A percentile compares a stretch with the other conserved stretches of the same genome.
These are phyloP conservation scores for Bilobella aurantiaca DNA, from an alignment of 1,140 invertebrate genomes.

Conservation along the genomic window DNA sequence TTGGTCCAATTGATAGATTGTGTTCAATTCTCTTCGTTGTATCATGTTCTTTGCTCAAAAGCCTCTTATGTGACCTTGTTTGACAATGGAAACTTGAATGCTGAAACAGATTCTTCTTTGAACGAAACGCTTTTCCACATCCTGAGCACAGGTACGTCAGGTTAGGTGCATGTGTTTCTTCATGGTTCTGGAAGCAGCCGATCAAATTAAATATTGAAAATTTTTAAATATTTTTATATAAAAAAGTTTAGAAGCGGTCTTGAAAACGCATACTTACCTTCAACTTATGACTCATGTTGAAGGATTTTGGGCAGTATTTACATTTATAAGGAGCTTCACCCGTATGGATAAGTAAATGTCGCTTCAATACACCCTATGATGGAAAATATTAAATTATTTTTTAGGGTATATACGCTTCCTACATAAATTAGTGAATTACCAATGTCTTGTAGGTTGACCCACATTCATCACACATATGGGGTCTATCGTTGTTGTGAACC, in stretches of 20 bases:
- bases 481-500: background rate
- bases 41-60: no score
- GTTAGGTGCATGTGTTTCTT: background rate
- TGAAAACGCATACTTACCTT: background rate
- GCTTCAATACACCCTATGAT: background rate
- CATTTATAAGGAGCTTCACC: background rate
- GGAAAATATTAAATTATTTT: background rate
- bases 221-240: background rate
- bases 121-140: background rate
- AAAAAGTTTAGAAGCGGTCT: background rate
- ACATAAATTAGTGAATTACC: background rate
- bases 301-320: background rate
- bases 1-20: no score
- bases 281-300: background rate
- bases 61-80: background rate
- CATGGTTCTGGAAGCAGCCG: background rate
- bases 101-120: slow-evolving; percentile 3
- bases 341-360: background rate
- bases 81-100: background rate
- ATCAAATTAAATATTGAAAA: background rate
- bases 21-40: background rate
- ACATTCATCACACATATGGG: slow-evolving; percentile 3
- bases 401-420: background rate
- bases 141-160: background rate
- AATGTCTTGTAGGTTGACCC: background rate